Percentiles rank a stretch among this genome's conserved stretches.
These are phyloP conservation scores for Cactoblastis cactorum DNA, from an alignment of 2,888 invertebrate species.

Conservation along the genomic window DNA sequence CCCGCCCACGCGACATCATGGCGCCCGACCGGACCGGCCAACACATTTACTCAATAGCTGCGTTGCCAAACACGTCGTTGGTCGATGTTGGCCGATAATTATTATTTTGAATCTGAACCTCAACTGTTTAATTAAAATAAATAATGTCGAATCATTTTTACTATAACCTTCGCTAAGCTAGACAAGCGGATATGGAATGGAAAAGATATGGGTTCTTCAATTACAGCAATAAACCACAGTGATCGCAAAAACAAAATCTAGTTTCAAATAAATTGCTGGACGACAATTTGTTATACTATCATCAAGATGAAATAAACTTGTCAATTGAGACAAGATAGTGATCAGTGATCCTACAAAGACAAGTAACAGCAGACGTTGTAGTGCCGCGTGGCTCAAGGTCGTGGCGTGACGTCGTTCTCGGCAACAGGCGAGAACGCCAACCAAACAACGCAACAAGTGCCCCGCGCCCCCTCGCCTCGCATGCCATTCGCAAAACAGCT, in stretches of 20 bases:
- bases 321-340: neutral
- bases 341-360: slow-evolving; percentile 26
- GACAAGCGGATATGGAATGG: neutral
- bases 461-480: slow-evolving; percentile 55
- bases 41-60: slow-evolving; percentile 55
- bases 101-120: slow-evolving; percentile 10
- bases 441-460: slow-evolving; percentile 77
- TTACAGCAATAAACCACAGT: too few relatives aligned
- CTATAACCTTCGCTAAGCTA: neutral
- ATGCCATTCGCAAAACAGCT: slow-evolving; percentile 56
- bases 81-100: slow-evolving; percentile 16
- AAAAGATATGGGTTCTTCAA: neutral
- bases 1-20: slow-evolving; percentile 75
- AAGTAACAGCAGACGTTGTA: slow-evolving; percentile 41
- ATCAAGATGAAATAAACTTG: too few relatives aligned
- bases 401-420: slow-evolving; percentile 58
- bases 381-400: slow-evolving; percentile 58
- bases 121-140: slow-evolving; percentile 4
- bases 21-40: slow-evolving; percentile 59
- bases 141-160: neutral
- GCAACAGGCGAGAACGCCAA: slow-evolving; percentile 67
- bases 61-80: slow-evolving; percentile 41
- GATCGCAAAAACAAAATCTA: too few relatives aligned
- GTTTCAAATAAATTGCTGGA: too few relatives aligned
- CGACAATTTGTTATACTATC: too few relatives aligned